Conservation (phyloP, 1,140 invertebrate genomes). For the Zelostemma sp. region DNA sequence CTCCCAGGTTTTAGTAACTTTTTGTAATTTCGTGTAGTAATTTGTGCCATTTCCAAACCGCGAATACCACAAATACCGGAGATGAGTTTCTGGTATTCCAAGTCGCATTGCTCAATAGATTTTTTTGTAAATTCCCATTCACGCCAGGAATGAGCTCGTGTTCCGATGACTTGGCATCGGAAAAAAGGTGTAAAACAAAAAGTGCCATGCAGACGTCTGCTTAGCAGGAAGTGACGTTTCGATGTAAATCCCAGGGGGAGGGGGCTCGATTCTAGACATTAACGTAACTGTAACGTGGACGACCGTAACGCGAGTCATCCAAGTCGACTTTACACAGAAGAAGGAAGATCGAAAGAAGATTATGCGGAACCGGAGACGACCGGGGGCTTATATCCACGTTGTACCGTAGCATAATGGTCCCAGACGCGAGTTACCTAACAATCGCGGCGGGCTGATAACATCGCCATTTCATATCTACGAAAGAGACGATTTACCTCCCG, state of each 20-base stretch:
- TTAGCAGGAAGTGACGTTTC: slow-evolving; percentile 31
- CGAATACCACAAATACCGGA: too few relatives aligned
- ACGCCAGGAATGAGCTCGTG: not conserved
- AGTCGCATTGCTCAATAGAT: too few relatives aligned
- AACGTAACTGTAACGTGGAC: slow-evolving; percentile 63
- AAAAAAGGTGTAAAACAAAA: not conserved
- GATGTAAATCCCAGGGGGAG: slow-evolving; percentile 34
- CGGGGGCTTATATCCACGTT: slow-evolving; percentile 23
- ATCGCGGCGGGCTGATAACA: slow-evolving; percentile 29
- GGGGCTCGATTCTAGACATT: slow-evolving; percentile 49
- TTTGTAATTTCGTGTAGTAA: too few relatives aligned
- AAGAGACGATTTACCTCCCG: slow-evolving; percentile 23
- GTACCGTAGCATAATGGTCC: slow-evolving; percentile 21
- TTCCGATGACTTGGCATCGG: not conserved
- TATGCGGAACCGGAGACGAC: slow-evolving; percentile 30
- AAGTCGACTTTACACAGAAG: slow-evolving; percentile 22
- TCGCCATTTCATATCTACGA: slow-evolving; percentile 19
- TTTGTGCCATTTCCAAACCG: too few relatives aligned
- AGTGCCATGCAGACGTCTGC: not conserved
- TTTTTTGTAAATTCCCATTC: too few relatives aligned
- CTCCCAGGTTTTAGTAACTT: too few relatives aligned
- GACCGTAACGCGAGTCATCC: slow-evolving; percentile 54
- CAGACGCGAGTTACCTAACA: slow-evolving; percentile 43
- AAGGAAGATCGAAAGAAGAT: slow-evolving; percentile 34
- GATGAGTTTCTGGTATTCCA: too few relatives aligned